Base-by-base conservation (phyloP, 2,797 vertebrate genomes). In the Takifugu rubripes region DNA sequence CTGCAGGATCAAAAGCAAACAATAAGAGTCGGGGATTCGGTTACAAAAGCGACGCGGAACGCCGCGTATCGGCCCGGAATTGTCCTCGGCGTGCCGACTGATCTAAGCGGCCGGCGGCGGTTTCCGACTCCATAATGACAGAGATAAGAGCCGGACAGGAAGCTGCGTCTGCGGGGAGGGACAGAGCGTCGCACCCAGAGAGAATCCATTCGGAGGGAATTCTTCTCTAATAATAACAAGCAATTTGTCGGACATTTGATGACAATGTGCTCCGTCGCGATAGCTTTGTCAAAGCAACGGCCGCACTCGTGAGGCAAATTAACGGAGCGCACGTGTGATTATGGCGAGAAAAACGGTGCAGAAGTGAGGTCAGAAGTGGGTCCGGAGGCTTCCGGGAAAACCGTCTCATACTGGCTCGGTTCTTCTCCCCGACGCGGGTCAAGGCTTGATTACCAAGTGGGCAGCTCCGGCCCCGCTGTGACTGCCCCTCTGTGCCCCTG, bases 391-490 rank as follows among this genome's bases (percentile, higher is more conserved):
- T 3, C 1, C 15, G 45, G 53, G 56, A 74, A 55, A 64, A 67
- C 44, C 62, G 57, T 70, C 59, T 65, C 56, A 69, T 66, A 54
- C 59, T 60, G 49, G 25, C 64, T 67, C 42, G 51, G 55, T 44
- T 59, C 52, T 70, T 44, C 33, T 25, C 59, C 58, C 70, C 49
- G 59, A 61, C 21, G 66, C 60, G 61, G 68, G 70, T 52, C 59
- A 84, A 59, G 68, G 72, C 76, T 69, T 81, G 85, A 86, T 87
- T 89, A 83, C 69, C 83, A 87, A 88, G 77, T 86, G 86, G 84
- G 61, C 75, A 52, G 56, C 77, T 56, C 68, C 72, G 64, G 52
- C 59, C 68, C 59, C 25, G 49, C 70, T 72, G 71, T 87, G 84
- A 75, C 74, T 75, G 78, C 74, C 76, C 77, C 86, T 85, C 86